phyloP scores from a whole-genome alignment of 1,140 invertebrate genomes.

The Mylabris phalerata region DNA sequence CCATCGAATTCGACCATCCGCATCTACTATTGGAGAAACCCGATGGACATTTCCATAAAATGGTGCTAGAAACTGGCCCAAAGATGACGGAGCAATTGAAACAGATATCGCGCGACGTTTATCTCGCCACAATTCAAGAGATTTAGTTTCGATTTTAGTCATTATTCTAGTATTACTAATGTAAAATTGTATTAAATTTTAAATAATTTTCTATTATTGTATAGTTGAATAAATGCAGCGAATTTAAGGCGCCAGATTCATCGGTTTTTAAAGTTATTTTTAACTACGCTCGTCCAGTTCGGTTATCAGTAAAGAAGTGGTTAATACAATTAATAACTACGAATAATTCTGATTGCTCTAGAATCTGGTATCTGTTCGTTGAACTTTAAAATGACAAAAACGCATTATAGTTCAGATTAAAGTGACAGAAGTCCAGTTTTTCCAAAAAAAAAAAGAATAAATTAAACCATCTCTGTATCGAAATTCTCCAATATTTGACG shows the following conservation, averaged over 20 bases:
- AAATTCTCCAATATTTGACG: no score
- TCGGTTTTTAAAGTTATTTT: no score
- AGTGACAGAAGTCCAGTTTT: no score
- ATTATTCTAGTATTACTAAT: no score
- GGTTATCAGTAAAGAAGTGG: not conserved
- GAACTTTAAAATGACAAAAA: not conserved
- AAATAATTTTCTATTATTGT: no score
- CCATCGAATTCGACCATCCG: slow-evolving; percentile 64
- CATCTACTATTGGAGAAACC: slow-evolving; percentile 53
- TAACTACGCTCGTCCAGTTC: not conserved
- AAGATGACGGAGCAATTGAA: slow-evolving; percentile 23
- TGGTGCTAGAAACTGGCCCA: slow-evolving; percentile 58
- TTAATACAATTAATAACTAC: not conserved
- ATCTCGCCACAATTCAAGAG: not conserved
- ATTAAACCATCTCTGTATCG: no score
- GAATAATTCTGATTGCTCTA: not conserved
- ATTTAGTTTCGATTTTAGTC: not conserved
- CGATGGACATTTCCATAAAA: slow-evolving; percentile 55
- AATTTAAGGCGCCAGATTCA: no score
- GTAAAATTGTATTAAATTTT: no score
- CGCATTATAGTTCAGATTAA: no score
- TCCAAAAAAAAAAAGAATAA: no score
- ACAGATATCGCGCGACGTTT: slow-evolving; percentile 14
- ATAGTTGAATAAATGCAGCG: no score
- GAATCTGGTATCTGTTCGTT: not conserved